Conservation (phyloP, 2,888 invertebrate genomes). For the Scaeva pyrastri region DNA sequence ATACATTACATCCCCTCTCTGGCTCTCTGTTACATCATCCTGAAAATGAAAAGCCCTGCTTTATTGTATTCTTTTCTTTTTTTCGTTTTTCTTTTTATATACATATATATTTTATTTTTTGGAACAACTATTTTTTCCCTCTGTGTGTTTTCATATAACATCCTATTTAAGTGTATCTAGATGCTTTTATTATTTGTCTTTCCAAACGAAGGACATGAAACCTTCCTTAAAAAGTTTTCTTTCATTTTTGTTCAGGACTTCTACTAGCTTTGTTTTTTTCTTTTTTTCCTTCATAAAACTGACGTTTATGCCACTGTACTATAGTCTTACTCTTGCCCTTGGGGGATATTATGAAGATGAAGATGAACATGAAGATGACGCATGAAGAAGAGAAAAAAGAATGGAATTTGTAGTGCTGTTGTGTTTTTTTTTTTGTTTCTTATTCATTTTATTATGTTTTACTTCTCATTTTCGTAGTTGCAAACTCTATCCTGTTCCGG, state of each 20-base stretch:
- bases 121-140: conserved; percentile 68
- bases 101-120: conserved; percentile 8
- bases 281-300: conserved; percentile 26
- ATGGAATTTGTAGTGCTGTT: conserved; percentile 51
- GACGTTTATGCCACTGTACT: conserved; percentile 53
- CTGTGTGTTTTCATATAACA: conserved; percentile 68
- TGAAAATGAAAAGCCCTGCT: conserved; percentile 74
- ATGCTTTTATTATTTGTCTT: conserved; percentile 59
- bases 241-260: not conserved
- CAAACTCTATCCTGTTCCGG: conserved; percentile 32
- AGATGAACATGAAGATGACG: conserved; percentile 50
- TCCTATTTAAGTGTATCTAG: conserved; percentile 76
- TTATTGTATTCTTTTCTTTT: conserved; percentile 43
- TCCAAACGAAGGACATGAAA: conserved; percentile 58
- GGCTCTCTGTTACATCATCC: conserved; percentile 74
- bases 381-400: conserved; percentile 49
- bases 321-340: conserved; percentile 58
- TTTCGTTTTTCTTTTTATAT: conserved; percentile 21
- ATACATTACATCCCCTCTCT: conserved; percentile 17
- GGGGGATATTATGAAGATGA: conserved; percentile 55
- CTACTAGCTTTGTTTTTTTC: conserved; percentile 27
- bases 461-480: conserved; percentile 12
- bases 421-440: not conserved
- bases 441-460: not conserved
- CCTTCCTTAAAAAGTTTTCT: conserved; percentile 34